Percentiles rank a stretch among this genome's conserved stretches.
These are phyloP conservation scores for Formica exsecta DNA, from an alignment of 1,140 invertebrate species.

Conservation along the genomic window DNA sequence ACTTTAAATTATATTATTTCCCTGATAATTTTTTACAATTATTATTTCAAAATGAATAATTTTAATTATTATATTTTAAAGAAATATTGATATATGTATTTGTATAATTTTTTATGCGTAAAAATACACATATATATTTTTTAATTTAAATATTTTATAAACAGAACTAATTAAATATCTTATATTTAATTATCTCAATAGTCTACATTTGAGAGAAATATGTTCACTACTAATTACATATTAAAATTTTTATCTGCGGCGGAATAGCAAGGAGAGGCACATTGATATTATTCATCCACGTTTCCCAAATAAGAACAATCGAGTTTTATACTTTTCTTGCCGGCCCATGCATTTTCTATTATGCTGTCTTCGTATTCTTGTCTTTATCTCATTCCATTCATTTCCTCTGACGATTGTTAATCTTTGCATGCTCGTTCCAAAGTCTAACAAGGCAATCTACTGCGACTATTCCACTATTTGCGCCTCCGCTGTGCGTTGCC, in stretches of 20 bases:
- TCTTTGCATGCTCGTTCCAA: constrained; percentile 55
- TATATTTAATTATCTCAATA: too few species aligned
- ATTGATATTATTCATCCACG: constrained; percentile 1
- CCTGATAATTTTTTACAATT: too few species aligned
- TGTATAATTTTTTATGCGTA: not conserved
- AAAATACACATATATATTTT: not conserved
- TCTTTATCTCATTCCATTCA: constrained; percentile 55
- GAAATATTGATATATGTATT: too few species aligned
- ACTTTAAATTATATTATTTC: too few species aligned
- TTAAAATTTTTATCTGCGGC: not conserved
- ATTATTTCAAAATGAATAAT: too few species aligned
- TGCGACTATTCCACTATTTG: constrained; percentile 57
- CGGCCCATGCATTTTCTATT: constrained; percentile 49
- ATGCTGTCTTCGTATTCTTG: constrained; percentile 42
- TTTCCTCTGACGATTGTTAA: constrained; percentile 62
- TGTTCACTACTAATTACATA: not conserved
- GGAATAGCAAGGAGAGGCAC: not conserved
- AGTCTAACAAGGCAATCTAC: constrained; percentile 64
- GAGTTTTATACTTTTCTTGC: constrained; percentile 39
- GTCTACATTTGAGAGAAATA: not conserved
- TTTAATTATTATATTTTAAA: too few species aligned
- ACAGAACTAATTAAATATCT: too few species aligned
- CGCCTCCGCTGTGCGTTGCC: constrained; percentile 2
- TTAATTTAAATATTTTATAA: too few species aligned
- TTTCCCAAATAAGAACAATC: constrained; percentile 24